Evolutionary conservation across 35 echinoderm and acorn worm species (phyloP).

Genomic region (Ptychodera flava): DNA sequence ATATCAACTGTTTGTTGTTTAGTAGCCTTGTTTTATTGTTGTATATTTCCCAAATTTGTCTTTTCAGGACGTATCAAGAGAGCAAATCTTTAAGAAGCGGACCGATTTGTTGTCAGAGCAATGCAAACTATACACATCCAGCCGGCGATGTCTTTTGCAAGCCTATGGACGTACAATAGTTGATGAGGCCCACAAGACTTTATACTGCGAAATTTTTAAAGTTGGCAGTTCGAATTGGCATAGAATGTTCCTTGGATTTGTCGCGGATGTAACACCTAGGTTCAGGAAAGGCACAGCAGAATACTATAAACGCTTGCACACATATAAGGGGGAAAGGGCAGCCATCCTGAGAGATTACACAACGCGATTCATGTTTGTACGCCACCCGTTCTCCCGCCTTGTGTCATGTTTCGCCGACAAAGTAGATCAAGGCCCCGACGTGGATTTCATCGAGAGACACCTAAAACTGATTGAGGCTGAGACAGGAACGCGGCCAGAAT

Average conservation of each 20-base stretch:
- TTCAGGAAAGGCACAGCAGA: neutral
- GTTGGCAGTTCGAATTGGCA: slow-evolving; percentile 67
- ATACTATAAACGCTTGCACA: slow-evolving; percentile 3
- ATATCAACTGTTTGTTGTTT: too few relatives aligned
- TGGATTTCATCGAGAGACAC: neutral
- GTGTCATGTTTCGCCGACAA: slow-evolving; percentile 50
- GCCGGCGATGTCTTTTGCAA: too few relatives aligned
- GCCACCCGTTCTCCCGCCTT: slow-evolving; percentile 53
- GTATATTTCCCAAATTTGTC: too few relatives aligned
- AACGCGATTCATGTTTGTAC: slow-evolving; percentile 50
- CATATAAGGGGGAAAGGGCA: neutral
- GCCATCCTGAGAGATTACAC: slow-evolving; percentile 38
- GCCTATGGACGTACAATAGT: too few relatives aligned
- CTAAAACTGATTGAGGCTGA: neutral
- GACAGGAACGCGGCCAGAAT: neutral
- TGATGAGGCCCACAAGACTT: slow-evolving; percentile 37
- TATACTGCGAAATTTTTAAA: slow-evolving; percentile 81
- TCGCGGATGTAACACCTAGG: neutral
- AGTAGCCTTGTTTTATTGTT: too few relatives aligned
- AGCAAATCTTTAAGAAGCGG: too few relatives aligned
- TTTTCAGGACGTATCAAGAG: too few relatives aligned
- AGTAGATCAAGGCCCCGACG: slow-evolving; percentile 6
- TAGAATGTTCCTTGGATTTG: slow-evolving; percentile 26
- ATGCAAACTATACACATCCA: too few relatives aligned
- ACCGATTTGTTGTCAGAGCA: too few relatives aligned